Percentiles rank a stretch among this genome's conserved stretches.
These are phyloP conservation scores for Sturnus vulgaris DNA, from an alignment of 2,113 vertebrate species.

Conservation along the genomic window DNA sequence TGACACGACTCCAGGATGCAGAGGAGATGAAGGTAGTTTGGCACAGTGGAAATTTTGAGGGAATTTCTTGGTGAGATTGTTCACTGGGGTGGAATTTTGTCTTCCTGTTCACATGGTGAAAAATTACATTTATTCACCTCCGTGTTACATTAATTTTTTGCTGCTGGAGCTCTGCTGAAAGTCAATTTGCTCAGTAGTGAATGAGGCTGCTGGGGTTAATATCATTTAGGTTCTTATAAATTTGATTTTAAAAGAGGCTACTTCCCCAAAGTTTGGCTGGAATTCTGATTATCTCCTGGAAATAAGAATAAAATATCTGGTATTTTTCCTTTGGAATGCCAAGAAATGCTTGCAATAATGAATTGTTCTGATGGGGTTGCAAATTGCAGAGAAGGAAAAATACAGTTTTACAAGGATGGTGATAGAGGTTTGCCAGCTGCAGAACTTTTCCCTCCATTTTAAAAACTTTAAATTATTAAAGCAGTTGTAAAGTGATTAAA, in stretches of 20 bases:
- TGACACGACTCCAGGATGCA: slow-evolving; percentile 83
- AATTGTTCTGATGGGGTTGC: not conserved
- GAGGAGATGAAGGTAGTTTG: slow-evolving; percentile 85
- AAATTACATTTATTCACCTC: not conserved
- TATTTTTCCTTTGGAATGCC: not conserved
- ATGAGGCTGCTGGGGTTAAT: not conserved
- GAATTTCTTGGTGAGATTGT: not conserved
- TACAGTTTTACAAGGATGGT: not conserved
- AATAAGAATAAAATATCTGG: not conserved
- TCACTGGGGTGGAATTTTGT: not conserved
- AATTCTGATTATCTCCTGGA: not conserved
- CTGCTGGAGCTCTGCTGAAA: not conserved
- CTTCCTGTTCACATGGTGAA: not conserved
- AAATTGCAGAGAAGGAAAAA: not conserved
- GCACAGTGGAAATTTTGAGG: not conserved
- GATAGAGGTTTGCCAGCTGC: not conserved
- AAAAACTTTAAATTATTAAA: not conserved
- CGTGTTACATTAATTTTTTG: not conserved
- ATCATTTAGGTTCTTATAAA: not conserved
- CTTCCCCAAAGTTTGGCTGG: not conserved
- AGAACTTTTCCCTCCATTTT: not conserved
- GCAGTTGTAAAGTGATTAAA: not conserved
- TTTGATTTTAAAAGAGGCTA: not conserved
- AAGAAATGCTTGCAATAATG: not conserved
- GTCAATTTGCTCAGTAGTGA: not conserved